Percentiles rank a stretch among this genome's conserved stretches.
Evolutionary conservation across 2,797 vertebrate genomes (phyloP).

Genomic region (Acipenser transmontanus): DNA sequence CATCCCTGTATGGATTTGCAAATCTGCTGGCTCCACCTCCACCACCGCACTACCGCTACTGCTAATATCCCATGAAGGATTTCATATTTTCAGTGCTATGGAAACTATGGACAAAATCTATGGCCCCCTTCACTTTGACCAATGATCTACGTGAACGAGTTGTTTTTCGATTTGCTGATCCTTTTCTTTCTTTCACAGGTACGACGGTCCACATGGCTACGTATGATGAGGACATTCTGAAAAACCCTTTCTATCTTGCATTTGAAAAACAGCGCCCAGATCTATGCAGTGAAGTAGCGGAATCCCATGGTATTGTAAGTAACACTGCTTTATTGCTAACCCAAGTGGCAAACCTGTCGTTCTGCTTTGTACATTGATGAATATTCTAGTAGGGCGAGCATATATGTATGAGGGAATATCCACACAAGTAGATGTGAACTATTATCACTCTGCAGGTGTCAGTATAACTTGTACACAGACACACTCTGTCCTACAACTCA

Average conservation of each 20-base stretch:
- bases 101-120: too few relatives aligned
- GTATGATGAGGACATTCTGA: conserved; percentile 95
- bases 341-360: not conserved
- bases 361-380: not conserved
- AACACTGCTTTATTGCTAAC: too few relatives aligned
- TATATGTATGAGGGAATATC: too few relatives aligned
- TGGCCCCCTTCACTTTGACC: not conserved
- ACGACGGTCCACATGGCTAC: conserved; percentile 78
- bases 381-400: not conserved
- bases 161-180: not conserved
- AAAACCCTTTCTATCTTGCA: conserved; percentile 88
- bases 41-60: not conserved
- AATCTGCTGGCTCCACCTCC: not conserved
- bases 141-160: not conserved
- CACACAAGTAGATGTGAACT: too few relatives aligned
- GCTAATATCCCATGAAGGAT: too few relatives aligned
- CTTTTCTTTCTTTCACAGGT: conserved; percentile 29
- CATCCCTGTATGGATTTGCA: too few relatives aligned
- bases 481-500: too few relatives aligned
- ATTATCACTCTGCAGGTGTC: too few relatives aligned
- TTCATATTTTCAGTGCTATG: too few relatives aligned
- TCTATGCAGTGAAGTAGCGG: conserved; percentile 75
- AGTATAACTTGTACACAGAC: too few relatives aligned
- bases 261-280: conserved; percentile 84
- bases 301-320: conserved; percentile 84